These are phyloP conservation scores for Punctoribates punctum DNA, from an alignment of 2,888 invertebrate species.

Conservation along the genomic window DNA sequence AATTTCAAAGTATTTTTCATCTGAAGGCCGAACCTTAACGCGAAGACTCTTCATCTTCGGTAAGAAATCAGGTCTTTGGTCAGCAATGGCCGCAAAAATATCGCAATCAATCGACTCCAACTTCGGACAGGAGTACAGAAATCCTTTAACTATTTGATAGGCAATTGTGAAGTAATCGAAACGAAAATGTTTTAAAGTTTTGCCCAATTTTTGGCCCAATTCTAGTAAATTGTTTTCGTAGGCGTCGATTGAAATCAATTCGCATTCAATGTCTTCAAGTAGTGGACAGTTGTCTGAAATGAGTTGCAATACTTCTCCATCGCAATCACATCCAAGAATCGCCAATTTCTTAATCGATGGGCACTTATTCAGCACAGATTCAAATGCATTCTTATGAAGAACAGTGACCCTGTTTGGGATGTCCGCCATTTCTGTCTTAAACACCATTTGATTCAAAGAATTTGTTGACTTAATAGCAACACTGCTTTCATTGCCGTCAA, in stretches of 20 bases:
- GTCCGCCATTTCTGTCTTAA: neutral
- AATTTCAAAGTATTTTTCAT: neutral
- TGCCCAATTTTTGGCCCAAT: neutral
- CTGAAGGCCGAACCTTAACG: neutral
- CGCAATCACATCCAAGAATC: constrained; percentile 16
- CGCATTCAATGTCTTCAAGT: neutral
- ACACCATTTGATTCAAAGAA: neutral
- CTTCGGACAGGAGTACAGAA: neutral
- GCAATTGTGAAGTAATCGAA: constrained; percentile 3
- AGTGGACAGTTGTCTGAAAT: constrained; percentile 2
- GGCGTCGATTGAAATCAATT: neutral
- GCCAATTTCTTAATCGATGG: neutral
- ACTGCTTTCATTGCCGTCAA: neutral
- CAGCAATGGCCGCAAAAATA: neutral
- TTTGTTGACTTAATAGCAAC: neutral
- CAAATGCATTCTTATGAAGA: neutral
- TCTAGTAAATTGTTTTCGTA: neutral
- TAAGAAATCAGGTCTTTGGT: neutral
- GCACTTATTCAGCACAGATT: neutral
- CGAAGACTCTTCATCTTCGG: neutral
- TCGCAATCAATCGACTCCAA: constrained; percentile 9
- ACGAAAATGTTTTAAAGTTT: neutral
- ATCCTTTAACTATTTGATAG: neutral
- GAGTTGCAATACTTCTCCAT: neutral
- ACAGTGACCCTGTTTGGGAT: neutral